Evolutionary conservation across 2,113 vertebrate species (phyloP), one percentile per base, ranked within the genome.

Genomic region (Echinops telfairi): DNA sequence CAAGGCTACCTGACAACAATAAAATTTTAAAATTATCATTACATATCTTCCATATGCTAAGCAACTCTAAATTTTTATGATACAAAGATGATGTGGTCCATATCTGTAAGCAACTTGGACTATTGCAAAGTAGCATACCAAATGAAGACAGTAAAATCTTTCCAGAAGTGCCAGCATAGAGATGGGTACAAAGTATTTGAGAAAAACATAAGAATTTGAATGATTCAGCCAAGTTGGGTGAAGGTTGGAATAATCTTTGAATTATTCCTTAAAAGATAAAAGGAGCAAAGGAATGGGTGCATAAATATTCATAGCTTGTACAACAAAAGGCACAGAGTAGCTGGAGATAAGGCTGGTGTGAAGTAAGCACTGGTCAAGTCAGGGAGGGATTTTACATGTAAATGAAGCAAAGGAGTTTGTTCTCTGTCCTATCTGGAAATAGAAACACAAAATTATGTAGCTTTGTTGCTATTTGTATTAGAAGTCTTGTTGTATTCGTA

Each of bases 201-300:
- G 33, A 40, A 43, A 90, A 82, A 66, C 7, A 14, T 47, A 75
- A 82, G 29, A 89, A 86, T 82, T 53, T 68, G 40, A 87, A 83
- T 75, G 40, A 66, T n/a, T 75, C 76, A 79, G 81, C 19, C 53
- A 31, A 64, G 8, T n/a, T 90, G 15, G 15, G 70, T 16, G 70
- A 36, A 60, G 11, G 20, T 2, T 40, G 58, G 33, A 89, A 77
- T 53, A 43, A 4, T 14, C 47, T 86, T 91, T 75, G 19, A 60
- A 86, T 27, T 84, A n/a, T 14, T 2, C 12, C 58, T 91, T 29
- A 36, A 89, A 53, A 75, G 15, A 75, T 68, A 43, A 90, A 83
- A 86, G n/a, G 29, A 91, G 15, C 27, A 87, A 82, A 85, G 40
- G 33, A 58, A 71, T 40, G 47, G 25, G 77, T 27, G 71, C 53